Evolutionary conservation across 2,888 invertebrate genomes (phyloP).

Genomic region (Pseudoips prasinana): DNA sequence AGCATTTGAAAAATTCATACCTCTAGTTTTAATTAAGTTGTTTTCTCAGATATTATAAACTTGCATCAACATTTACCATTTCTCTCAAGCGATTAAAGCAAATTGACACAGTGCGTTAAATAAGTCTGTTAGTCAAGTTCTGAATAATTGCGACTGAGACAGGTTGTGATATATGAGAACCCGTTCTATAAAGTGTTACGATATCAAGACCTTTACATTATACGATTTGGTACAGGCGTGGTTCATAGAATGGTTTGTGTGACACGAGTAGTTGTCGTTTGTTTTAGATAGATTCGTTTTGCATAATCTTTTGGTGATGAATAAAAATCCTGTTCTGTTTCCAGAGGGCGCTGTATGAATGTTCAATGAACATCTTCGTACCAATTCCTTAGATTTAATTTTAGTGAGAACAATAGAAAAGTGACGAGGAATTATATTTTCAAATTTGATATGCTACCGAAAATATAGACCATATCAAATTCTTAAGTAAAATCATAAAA

Average conservation of each 20-base stretch:
- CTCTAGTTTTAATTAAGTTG: no score
- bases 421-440: no score
- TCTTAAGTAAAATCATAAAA: no score
- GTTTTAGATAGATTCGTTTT: slow-evolving; percentile 10
- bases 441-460: no score
- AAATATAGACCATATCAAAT: no score
- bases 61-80: slow-evolving; percentile 15
- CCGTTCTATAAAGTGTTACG: slow-evolving; percentile 30
- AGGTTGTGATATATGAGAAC: slow-evolving; percentile 29
- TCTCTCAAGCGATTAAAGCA: slow-evolving; percentile 17
- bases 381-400: no score
- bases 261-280: slow-evolving; percentile 26
- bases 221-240: slow-evolving; percentile 34
- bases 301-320: slow-evolving; percentile 9
- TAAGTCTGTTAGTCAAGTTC: slow-evolving; percentile 17
- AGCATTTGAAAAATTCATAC: no score
- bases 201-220: slow-evolving; percentile 35
- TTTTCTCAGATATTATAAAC: no score
- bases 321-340: no score
- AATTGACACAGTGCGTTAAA: slow-evolving; percentile 23
- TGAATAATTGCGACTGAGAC: slow-evolving; percentile 23
- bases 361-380: no score
- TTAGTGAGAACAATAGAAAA: no score
- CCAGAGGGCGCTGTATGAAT: no score
- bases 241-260: slow-evolving; percentile 25